phyloP scores from a whole-genome alignment of 2,888 invertebrate genomes.

The Meteorus cinctellus region DNA sequence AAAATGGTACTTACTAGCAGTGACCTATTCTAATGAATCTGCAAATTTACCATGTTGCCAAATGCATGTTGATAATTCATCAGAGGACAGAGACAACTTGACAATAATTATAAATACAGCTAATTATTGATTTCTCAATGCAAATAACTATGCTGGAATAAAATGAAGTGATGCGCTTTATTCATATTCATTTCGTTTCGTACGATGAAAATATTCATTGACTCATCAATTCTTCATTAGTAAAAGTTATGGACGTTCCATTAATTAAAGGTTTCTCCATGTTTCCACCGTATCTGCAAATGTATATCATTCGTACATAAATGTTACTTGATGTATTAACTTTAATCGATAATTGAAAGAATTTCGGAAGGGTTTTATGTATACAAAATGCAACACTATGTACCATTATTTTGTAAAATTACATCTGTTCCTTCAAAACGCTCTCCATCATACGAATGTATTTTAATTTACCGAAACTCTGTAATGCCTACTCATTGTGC shows the following conservation, averaged over 20 bases:
- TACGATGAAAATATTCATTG: neutral
- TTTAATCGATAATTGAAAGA: neutral
- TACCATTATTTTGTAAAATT: neutral
- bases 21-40: constrained; percentile 3
- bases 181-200: neutral
- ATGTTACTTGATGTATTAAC: neutral
- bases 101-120: neutral
- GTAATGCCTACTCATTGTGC: neutral
- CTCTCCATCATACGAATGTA: neutral
- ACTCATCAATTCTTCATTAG: neutral
- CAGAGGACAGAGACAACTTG: neutral
- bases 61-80: neutral
- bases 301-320: neutral
- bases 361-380: neutral
- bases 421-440: neutral
- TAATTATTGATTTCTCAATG: neutral
- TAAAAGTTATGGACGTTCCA: neutral
- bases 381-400: neutral
- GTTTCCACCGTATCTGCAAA: neutral
- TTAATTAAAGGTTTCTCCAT: neutral
- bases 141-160: neutral
- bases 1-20: constrained; percentile 3
- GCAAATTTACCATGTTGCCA: neutral
- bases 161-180: neutral
- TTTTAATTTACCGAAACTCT: neutral